A percentile compares a stretch with the other conserved stretches of the same genome.
phyloP scores from a whole-genome alignment of 2,888 invertebrate species.

The Netelia inedita region DNA sequence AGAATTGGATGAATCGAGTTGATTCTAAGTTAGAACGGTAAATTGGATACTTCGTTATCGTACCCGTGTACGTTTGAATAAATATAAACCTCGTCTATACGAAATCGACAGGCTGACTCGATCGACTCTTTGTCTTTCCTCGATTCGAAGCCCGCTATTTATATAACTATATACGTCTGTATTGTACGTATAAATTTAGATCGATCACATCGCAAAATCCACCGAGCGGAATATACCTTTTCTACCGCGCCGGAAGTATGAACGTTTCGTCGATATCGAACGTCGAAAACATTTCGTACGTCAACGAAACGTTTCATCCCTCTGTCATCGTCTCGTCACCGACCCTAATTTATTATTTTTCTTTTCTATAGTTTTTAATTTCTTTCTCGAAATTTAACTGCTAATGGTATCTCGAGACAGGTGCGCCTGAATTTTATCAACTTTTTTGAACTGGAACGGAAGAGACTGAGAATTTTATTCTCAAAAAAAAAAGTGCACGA shows the following conservation, averaged over 20 bases:
- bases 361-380: background rate
- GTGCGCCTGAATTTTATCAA: too few relatives aligned
- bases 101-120: background rate
- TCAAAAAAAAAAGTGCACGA: too few relatives aligned
- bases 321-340: background rate
- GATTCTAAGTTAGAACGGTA: slow-evolving; percentile 25
- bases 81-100: background rate
- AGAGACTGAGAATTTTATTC: too few relatives aligned
- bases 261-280: slow-evolving; percentile 52
- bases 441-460: too few relatives aligned
- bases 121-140: slow-evolving; percentile 6
- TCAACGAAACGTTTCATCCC: slow-evolving; percentile 31
- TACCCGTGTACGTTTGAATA: background rate
- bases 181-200: slow-evolving; percentile 7
- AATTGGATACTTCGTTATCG: background rate
- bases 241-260: background rate
- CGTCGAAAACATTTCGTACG: slow-evolving; percentile 23
- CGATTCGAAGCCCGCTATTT: slow-evolving; percentile 11
- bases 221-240: background rate
- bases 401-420: slow-evolving; percentile 28
- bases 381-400: slow-evolving; percentile 31
- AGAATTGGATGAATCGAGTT: slow-evolving; percentile 13
- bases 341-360: background rate
- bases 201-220: slow-evolving; percentile 41
- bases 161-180: slow-evolving; percentile 7